Base-by-base conservation (phyloP, 2,113 vertebrate species). In the Todiramphus chloris region DNA sequence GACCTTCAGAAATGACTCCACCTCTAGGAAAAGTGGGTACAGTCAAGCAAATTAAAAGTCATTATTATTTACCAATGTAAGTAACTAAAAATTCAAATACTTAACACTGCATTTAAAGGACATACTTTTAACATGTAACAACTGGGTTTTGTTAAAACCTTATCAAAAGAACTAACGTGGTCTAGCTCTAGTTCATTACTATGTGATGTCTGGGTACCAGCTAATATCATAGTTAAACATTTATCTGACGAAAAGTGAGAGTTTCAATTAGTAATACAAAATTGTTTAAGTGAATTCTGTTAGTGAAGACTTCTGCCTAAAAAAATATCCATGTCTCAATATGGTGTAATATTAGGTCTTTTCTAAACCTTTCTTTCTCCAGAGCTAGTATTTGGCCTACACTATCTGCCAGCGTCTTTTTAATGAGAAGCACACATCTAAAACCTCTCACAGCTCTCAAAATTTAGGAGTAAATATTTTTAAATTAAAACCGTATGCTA, bases 401-500 rank as follows among this genome's bases (percentile, higher is more conserved):
- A 10, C 73, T 94, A 94, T 95, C 92, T 96, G 92, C 90, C 95
- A 95, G 95, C 86, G 91, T 96, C 89, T 68, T 91, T 93, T 92
- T 96, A 96, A 97, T 91, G 92, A 96, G 95, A 96, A 96, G 96
- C 95, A 97, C 89, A 97, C 91, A 93, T 96, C 95, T 93, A 97
- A 97, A 97, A 94, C 86, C 89, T 72, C 92, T 96, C 92, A 92
- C 96, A 97, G 80, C 90, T 97, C 95, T 95, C 92, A 93, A 94
- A 96, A 95, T 94, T 92, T 96, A 89, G 94, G 62, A 94, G 96
- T 96, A 97, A 97, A 96, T 96, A 96, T 96, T 97, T 97, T 95
- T 89, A 97, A 96, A 97, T 97, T 90, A 96, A 92, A 96, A 95
- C 88, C 96, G 35, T 94, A 92, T 96, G 96, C 86, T 95, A 96